Base-by-base conservation (phyloP, 2,113 vertebrate genomes). In the Symphodus melops region DNA sequence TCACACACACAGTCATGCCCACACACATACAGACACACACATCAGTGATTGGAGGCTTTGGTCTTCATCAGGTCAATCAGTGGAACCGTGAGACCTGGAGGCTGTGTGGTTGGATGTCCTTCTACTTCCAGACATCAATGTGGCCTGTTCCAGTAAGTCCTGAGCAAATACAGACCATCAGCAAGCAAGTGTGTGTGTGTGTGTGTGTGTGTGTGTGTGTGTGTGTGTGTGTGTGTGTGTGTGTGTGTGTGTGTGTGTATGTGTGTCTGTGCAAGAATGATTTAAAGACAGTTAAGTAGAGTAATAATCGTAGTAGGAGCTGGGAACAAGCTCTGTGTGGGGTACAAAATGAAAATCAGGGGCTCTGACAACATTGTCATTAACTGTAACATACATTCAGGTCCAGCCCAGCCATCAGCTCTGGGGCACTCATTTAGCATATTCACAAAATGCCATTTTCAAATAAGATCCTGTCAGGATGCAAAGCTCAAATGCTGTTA, bases 41-140 rank as follows among this genome's bases (percentile, higher is more conserved):
- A 68, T 69, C 59, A 48, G 65, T 88, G 87, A 90, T 89, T 86
- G 77, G 72, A 86, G 81, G 12, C 87, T 91, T 90, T 91, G 85
- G 85, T 89, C 84, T 85, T 84, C 85, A 89, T 91, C 85, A 82
- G 81, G 88, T 90, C 89, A 90, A 88, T 92, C 86, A 92, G 90
- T 86, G 85, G 79, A 89, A 83, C 82, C 20, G 25, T 71, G 68
- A 79, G 79, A 81, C 79, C 90, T 87, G 87, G 70, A 88, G 90
- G 89, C 86, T 62, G 66, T 74, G 76, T 54, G 67, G 65, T 77
- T 89, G 78, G 78, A 81, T 87, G 86, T 89, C 83, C 80, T 88
- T 75, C 82, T 85, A 25, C 78, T 86, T 84, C 83, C 85, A 88
- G 77, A 84, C 77, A 81, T 86, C 66, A 67, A 52, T 84, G 78